Evolutionary conservation across 1,140 invertebrate species (phyloP).

Genomic region (Eumeta japonica): DNA sequence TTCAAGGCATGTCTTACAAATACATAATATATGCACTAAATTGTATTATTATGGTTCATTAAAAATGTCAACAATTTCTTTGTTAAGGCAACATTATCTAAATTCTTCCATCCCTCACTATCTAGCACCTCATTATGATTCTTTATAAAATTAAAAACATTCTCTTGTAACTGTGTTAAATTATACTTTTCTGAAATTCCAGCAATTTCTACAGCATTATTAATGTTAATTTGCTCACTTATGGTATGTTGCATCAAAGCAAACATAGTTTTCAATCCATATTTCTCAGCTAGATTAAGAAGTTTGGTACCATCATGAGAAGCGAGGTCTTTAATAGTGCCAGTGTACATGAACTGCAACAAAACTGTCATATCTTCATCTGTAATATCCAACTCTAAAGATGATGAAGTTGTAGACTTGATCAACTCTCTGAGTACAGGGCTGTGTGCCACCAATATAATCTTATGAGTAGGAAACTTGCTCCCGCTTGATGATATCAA

Average conservation of each 20-base stretch:
- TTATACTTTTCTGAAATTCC: slow-evolving; percentile 31
- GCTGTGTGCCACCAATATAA: slow-evolving; percentile 31
- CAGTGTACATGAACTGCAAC: slow-evolving; percentile 35
- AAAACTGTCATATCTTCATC: slow-evolving; percentile 28
- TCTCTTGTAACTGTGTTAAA: slow-evolving; percentile 20
- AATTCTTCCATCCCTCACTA: slow-evolving; percentile 30
- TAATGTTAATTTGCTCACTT: slow-evolving; percentile 19
- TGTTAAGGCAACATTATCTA: slow-evolving; percentile 28
- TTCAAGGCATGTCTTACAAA: too few relatives aligned
- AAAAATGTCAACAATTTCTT: slow-evolving; percentile 40
- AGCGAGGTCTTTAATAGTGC: slow-evolving; percentile 24
- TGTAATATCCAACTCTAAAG: slow-evolving; percentile 21
- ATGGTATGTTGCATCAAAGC: slow-evolving; percentile 19
- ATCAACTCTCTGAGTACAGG: slow-evolving; percentile 22
- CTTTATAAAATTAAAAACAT: slow-evolving; percentile 28
- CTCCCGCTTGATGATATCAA: slow-evolving; percentile 21
- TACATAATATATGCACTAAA: too few relatives aligned
- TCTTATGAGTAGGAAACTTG: slow-evolving; percentile 27
- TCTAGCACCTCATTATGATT: slow-evolving; percentile 26
- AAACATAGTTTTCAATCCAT: slow-evolving; percentile 25
- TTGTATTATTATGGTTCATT: too few relatives aligned
- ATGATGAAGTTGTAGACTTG: slow-evolving; percentile 14
- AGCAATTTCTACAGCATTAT: slow-evolving; percentile 35
- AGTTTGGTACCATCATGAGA: slow-evolving; percentile 21
- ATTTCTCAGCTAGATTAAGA: slow-evolving; percentile 25